Percentiles rank a stretch among this genome's conserved stretches.
Conservation (phyloP, 2,797 vertebrate genomes). For the Molossus alvarezi region DNA sequence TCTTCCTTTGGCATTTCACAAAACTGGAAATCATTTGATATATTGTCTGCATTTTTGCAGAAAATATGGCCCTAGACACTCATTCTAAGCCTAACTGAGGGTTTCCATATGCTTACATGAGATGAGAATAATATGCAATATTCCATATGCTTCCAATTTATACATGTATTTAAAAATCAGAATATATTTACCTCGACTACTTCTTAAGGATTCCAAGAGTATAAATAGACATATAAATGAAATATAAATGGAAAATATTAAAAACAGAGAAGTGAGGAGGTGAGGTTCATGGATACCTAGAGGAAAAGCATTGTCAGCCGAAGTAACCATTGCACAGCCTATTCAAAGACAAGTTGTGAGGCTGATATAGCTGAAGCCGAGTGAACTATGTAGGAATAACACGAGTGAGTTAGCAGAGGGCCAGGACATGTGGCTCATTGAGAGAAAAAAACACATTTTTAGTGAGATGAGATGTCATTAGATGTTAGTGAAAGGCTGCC, state of each 20-base stretch:
- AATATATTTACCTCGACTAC: neutral
- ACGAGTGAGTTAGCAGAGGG: neutral
- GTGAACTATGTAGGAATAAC: neutral
- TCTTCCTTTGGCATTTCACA: constrained; percentile 74
- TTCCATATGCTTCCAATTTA: constrained; percentile 61
- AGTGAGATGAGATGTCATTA: neutral
- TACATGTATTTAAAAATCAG: neutral
- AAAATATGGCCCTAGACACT: constrained; percentile 66
- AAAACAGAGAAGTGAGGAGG: neutral
- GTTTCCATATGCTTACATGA: constrained; percentile 63
- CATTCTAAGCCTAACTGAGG: constrained; percentile 59
- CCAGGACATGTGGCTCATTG: rapidly evolving
- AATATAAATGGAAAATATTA: neutral
- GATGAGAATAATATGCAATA: neutral
- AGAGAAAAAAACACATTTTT: neutral
- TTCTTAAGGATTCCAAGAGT: neutral
- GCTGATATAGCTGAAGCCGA: neutral
- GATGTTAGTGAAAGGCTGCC: neutral
- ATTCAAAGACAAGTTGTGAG: neutral
- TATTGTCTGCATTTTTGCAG: constrained; percentile 66
- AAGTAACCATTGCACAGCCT: neutral
- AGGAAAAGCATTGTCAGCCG: neutral
- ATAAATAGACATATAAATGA: neutral
- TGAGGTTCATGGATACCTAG: neutral
- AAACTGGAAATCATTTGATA: constrained; percentile 67